Conservation (phyloP, 2,113 vertebrate genomes). For the Willisornis vidua region DNA sequence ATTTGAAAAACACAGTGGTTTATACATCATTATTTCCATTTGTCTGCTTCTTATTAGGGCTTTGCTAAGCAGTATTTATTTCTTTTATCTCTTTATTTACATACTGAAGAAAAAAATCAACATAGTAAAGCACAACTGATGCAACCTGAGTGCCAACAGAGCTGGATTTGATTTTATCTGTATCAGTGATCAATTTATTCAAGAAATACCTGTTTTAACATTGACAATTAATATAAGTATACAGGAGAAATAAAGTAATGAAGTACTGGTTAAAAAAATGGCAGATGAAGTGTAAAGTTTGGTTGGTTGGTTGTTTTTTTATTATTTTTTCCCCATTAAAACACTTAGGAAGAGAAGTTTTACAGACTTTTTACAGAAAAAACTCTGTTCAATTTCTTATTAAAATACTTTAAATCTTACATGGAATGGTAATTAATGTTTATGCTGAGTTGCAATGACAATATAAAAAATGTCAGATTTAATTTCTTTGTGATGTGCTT, state of each 20-base stretch:
- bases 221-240: neutral
- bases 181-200: neutral
- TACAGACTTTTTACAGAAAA: neutral
- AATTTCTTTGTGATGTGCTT: neutral
- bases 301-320: neutral
- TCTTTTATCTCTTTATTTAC: neutral
- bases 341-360: neutral
- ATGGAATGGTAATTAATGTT: neutral
- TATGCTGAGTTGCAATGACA: neutral
- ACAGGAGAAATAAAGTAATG: neutral
- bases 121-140: neutral
- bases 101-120: neutral
- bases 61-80: slow-evolving; percentile 13
- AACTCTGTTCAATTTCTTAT: neutral
- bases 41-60: slow-evolving; percentile 35
- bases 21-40: slow-evolving; percentile 6
- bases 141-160: neutral
- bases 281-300: neutral
- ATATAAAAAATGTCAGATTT: neutral
- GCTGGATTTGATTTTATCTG: neutral
- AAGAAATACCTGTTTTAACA: neutral
- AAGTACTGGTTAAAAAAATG: neutral
- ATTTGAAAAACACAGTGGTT: slow-evolving; percentile 44
- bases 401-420: neutral
- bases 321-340: neutral